Percentiles rank a stretch among this genome's conserved stretches.
These are phyloP conservation scores for Deilephila porcellus DNA, from an alignment of 2,888 invertebrate species.

Conservation along the genomic window DNA sequence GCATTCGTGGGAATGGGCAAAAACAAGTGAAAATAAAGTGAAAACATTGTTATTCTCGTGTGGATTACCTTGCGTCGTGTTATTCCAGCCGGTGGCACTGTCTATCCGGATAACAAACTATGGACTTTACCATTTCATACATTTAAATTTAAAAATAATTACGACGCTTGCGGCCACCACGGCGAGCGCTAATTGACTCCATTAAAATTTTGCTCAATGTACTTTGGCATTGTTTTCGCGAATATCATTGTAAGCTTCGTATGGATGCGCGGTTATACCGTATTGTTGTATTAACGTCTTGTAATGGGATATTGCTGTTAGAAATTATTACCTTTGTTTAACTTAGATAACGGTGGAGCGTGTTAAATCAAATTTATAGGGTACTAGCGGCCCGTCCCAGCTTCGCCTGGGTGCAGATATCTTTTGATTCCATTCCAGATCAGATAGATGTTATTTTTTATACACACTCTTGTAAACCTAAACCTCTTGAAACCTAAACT, in stretches of 20 bases:
- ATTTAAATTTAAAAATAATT: constrained; percentile 65
- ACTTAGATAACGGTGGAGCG: neutral
- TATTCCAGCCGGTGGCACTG: constrained; percentile 59
- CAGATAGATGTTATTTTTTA: too few relatives aligned
- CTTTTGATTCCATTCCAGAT: too few relatives aligned
- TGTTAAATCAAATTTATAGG: too few relatives aligned
- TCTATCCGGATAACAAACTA: constrained; percentile 63
- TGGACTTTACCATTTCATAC: constrained; percentile 56
- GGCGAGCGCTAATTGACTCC: constrained; percentile 59
- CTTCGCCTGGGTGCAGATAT: too few relatives aligned
- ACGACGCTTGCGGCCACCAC: constrained; percentile 40
- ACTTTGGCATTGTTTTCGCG: constrained; percentile 42
- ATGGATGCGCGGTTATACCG: constrained; percentile 11
- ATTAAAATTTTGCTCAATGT: constrained; percentile 56
- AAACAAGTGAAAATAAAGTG: constrained; percentile 79
- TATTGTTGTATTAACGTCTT: constrained; percentile 1
- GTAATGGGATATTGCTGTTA: constrained; percentile 19
- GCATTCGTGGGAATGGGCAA: constrained; percentile 71
- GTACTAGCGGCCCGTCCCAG: too few relatives aligned
- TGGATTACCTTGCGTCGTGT: constrained; percentile 71
- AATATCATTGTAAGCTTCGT: neutral
- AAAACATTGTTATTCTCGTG: constrained; percentile 78
- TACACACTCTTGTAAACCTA: too few relatives aligned
- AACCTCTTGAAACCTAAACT: too few relatives aligned
- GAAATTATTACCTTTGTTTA: neutral